Conservation (phyloP, 2,888 invertebrate genomes). For the Caradrina kadenii region DNA sequence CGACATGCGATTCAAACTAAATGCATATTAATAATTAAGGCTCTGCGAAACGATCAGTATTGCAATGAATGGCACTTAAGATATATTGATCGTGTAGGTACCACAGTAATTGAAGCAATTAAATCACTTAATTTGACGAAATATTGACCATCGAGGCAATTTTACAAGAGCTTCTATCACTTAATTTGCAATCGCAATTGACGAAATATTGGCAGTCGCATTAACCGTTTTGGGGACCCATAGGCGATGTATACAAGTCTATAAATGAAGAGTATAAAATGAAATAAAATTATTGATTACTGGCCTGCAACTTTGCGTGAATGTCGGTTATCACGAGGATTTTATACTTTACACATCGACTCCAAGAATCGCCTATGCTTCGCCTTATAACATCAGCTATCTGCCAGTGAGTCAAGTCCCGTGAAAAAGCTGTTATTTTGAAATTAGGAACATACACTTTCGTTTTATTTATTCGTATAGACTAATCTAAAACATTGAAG, state of each 20-base stretch:
- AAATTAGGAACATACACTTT: too few relatives aligned
- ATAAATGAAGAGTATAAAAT: background rate
- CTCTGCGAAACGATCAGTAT: background rate
- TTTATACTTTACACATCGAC: too few relatives aligned
- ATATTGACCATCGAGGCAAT: background rate
- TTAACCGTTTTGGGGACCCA: background rate
- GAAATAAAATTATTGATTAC: background rate
- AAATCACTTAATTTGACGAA: background rate
- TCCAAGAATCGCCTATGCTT: too few relatives aligned
- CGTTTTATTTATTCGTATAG: too few relatives aligned
- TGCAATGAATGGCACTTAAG: background rate
- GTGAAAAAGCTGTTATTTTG: too few relatives aligned
- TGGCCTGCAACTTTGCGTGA: too few relatives aligned
- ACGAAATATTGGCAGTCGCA: background rate
- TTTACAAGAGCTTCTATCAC: background rate
- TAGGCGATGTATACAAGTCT: background rate
- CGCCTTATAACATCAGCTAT: too few relatives aligned
- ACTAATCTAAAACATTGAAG: too few relatives aligned
- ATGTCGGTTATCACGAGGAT: too few relatives aligned
- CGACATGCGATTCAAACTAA: conserved; percentile 35
- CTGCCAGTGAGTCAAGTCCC: too few relatives aligned
- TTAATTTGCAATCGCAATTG: background rate
- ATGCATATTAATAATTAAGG: conserved; percentile 9
- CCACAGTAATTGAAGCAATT: background rate
- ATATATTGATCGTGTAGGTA: background rate